A percentile compares a stretch with the other conserved stretches of the same genome.
Evolutionary conservation across 2,888 invertebrate genomes (phyloP).

Genomic region (Mesopsocus fuscifrons): DNA sequence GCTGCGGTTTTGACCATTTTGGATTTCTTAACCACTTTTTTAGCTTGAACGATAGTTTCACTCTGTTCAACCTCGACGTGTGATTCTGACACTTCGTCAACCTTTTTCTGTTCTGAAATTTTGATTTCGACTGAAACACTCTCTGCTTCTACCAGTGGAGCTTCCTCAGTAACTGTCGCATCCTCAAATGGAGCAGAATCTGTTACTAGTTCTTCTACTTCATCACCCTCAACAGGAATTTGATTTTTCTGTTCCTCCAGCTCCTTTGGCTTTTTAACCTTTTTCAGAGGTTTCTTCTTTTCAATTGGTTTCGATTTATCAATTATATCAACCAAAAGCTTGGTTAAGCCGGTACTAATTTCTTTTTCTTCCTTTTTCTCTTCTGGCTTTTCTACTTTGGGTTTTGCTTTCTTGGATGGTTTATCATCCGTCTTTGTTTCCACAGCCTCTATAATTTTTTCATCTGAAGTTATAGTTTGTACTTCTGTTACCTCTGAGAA

Average conservation of each 20-base stretch:
- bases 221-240: not conserved
- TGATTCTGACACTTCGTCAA: slow-evolving; percentile 10
- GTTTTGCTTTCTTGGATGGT: slow-evolving; percentile 8
- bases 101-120: not conserved
- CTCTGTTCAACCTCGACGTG: not conserved
- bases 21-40: not conserved
- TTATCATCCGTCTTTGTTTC: slow-evolving; percentile 1
- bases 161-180: not conserved
- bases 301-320: slow-evolving; percentile 4
- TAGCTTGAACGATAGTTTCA: slow-evolving; percentile 4
- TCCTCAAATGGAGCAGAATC: slow-evolving; percentile 9
- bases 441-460: slow-evolving; percentile 4
- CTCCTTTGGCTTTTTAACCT: slow-evolving; percentile 3
- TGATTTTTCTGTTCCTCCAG: not conserved
- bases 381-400: slow-evolving; percentile 1
- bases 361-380: slow-evolving; percentile 10
- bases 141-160: too few relatives aligned
- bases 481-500: slow-evolving; percentile 11
- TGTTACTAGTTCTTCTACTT: not conserved
- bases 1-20: not conserved
- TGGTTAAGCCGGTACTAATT: slow-evolving; percentile 5
- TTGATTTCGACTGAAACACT: too few relatives aligned
- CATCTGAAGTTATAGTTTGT: slow-evolving; percentile 7
- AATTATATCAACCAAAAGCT: slow-evolving; percentile 10
- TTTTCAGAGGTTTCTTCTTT: not conserved